Base-by-base conservation (phyloP, 1,140 invertebrate genomes). In the Meloidogyne chitwoodi region DNA sequence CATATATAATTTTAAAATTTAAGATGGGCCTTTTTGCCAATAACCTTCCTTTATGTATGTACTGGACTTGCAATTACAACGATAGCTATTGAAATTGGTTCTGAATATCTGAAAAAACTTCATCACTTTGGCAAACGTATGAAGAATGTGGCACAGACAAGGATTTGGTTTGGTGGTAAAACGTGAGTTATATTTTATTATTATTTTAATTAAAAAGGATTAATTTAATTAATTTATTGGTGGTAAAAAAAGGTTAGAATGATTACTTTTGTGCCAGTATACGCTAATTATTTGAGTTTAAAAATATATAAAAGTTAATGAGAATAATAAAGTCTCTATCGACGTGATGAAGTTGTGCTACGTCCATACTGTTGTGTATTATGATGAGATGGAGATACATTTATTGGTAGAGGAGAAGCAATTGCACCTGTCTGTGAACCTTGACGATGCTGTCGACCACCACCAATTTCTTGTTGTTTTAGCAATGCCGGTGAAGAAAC, bases 51-150 rank as follows among this genome's bases (percentile, higher is more conserved):
- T 12, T 83, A 83, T 68, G 83, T 83, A 12, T 83, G 83, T 67
- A 63, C 85, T 65, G 83, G 83, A 22, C 48, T 83, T 38, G 83
- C 83, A 29, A 83, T 83, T 22, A 83, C 83, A n/a, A 83, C 83
- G 5, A 83, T 83, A 24, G 83, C 83, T 19, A 83, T 83, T 38
- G 77, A 83, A 19, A 70, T 83, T 26, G 83, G 83, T 44, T 80
- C 80, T 29, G 81, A 84, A 16, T 83, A 83, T 67, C 77, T 83
- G 62, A 71, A 75, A 27, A 81, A 81, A 27, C 71, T 83, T 11
- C 83, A 83, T 66, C 72, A 83, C 65, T 77, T 83, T 19, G 83
- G 83, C 0, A 81, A 83, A 44, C 38, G 62, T 16, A 73, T 83
- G 70, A 85, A 85, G 44, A 85, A 83, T 68, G 83, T 85, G 0